A percentile compares a stretch with the other conserved stretches of the same genome.
These are phyloP conservation scores for Cheirogaleus medius DNA, from an alignment of 2,113 vertebrate genomes.

Conservation along the genomic window DNA sequence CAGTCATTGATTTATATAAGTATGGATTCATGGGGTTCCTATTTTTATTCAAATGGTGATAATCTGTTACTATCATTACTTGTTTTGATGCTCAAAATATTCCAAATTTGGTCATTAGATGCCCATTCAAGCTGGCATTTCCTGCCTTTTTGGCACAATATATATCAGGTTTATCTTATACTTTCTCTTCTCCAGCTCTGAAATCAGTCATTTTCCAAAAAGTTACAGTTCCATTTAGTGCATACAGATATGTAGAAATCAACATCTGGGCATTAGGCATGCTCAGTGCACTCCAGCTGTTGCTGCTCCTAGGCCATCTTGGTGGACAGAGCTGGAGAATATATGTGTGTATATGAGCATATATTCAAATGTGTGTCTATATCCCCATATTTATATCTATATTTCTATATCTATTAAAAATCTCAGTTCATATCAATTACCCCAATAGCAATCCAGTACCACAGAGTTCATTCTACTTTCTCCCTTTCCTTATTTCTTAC, in stretches of 20 bases:
- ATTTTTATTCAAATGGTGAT: not conserved
- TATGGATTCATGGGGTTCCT: not conserved
- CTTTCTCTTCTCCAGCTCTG: not conserved
- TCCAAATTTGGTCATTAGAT: not conserved
- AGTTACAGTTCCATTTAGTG: not conserved
- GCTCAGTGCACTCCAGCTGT: not conserved
- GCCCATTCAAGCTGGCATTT: not conserved
- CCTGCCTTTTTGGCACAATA: not conserved
- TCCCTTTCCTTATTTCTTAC: not conserved
- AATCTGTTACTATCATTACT: not conserved
- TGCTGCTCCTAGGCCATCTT: not conserved
- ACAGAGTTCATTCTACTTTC: not conserved
- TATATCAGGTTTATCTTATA: not conserved
- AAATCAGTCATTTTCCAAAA: not conserved
- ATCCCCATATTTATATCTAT: not conserved
- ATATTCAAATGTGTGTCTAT: not conserved
- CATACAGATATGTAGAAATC: not conserved
- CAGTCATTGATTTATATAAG: not conserved
- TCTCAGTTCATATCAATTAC: not conserved
- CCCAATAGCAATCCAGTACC: not conserved
- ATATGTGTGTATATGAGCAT: not conserved
- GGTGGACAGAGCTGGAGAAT: not conserved
- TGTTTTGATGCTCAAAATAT: not conserved
- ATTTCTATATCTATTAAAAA: not conserved
- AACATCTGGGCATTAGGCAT: not conserved